Evolutionary conservation across 2,113 vertebrate genomes (phyloP), one percentile per base, ranked within the genome.

Genomic region (Paralichthys olivaceus): DNA sequence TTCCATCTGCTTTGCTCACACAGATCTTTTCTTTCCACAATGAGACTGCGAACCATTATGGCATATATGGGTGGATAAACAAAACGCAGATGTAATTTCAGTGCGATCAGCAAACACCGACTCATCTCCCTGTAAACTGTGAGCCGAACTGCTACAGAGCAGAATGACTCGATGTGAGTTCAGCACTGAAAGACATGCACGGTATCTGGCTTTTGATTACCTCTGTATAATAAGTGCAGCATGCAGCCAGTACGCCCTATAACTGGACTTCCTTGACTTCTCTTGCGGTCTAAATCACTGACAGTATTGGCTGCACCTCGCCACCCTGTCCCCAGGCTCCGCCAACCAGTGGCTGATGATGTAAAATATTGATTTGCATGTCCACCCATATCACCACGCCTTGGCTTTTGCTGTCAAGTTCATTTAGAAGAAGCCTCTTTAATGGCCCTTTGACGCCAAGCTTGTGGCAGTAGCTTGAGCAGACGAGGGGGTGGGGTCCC

Each of bases 341-440:
- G 83, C 80, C 88, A 83, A 87, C 88, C 77, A 79, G 77, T 28
- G 68, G 72, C 72, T 90, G 90, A 90, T 83, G 89, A 92, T 90
- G 90, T 93, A 84, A 93, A 93, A 93, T 93, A 93, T 94, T 93
- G 93, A 94, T 94, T 93, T 90, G 87, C 85, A 87, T 91, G 91
- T 94, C 92, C 87, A 86, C 79, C 88, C 87, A 72, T 81, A 91
- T 94, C 87, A 91, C 87, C 84, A 83, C 69, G 84, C 89, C 87
- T 83, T 72, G 86, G 83, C 89, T 88, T 84, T 15, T 45, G 75
- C 90, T 94, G 93, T 93, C 92, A 90, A 73, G 82, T 90, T 90
- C 80, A 88, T 94, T 94, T 93, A 93, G 80, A 85, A 69, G 87
- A 72, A 73, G 74, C 63, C 71, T 69, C 64, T 75, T 92, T 87